Base-by-base conservation (phyloP, 1,140 invertebrate species). In the Diuraphis noxia region DNA sequence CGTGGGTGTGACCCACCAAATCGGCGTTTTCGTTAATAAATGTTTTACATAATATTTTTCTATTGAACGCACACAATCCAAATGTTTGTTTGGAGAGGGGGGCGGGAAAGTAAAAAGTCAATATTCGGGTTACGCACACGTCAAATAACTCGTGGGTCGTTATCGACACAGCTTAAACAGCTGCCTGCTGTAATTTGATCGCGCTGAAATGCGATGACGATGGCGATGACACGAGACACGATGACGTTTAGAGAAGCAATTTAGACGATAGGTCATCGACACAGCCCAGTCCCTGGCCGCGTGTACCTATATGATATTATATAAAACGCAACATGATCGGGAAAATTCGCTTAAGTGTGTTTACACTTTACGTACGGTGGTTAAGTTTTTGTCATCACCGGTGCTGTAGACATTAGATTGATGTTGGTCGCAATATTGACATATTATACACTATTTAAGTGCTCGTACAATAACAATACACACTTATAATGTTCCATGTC, bases 271-370 rank as follows among this genome's bases (percentile, higher is more conserved):
- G 81, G 81, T 84, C 81, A 84, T 84, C 10, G 40, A 25, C n/a
- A 21, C 46, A 46, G 43, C 13, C 77, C 0, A 79, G n/a, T 13
- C 79, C 10, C 30, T 23, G 46, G 6, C 5, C 5, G 40, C 36
- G 40, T 38, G 34, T 21, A 34, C 34, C 43, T 46, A 21, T 81
- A 84, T 84, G 81, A 84, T 84, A 84, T 84, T 84, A 84, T 30
- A 86, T 49, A 49, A 36, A 86, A 86, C 43, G 84, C 40, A 43
- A 43, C 82, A 41, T 21, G 82, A 84, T 84, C 82, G 82, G 30
- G 30, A 36, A 86, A 46, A 49, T 86, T 49, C 84, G n/a, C 41
- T n/a, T 36, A 86, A 86, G 84, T 86, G 34, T 86, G 84, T 86
- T 86, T 86, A 34, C 43, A 1, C n/a, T n/a, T n/a, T n/a, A 21